These are phyloP conservation scores for Rhyacophila evoluta DNA, from an alignment of 2,888 invertebrate species.

Conservation along the genomic window DNA sequence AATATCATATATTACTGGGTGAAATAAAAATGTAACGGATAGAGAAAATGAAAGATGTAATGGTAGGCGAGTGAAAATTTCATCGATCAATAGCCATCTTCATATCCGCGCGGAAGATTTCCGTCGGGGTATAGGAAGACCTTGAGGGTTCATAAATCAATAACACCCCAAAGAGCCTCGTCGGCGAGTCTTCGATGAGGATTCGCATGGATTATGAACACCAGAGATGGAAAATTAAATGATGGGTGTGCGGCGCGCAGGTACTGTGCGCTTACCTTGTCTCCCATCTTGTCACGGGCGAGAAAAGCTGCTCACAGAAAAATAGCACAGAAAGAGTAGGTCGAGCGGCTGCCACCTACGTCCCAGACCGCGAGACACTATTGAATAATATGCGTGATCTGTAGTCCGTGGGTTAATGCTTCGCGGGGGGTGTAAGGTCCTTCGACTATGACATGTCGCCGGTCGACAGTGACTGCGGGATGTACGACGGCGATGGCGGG, in stretches of 20 bases:
- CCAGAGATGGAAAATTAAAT: not conserved
- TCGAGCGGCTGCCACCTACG: slow-evolving; percentile 55
- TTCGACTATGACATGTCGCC: slow-evolving; percentile 46
- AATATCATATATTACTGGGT: no score
- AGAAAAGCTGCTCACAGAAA: slow-evolving; percentile 2
- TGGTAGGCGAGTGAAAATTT: slow-evolving; percentile 5
- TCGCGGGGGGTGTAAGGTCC: slow-evolving; percentile 55
- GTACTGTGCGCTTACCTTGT: slow-evolving; percentile 47
- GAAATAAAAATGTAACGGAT: no score
- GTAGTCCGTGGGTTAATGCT: slow-evolving; percentile 52
- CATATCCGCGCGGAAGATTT: not conserved
- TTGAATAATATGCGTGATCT: slow-evolving; percentile 59
- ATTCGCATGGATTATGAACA: not conserved
- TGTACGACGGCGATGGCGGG: slow-evolving; percentile 55
- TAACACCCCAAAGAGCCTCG: slow-evolving; percentile 15
- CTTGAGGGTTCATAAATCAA: slow-evolving; percentile 43
- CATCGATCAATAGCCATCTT: not conserved
- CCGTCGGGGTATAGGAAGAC: slow-evolving; percentile 27
- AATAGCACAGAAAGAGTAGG: slow-evolving; percentile 41
- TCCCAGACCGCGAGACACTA: slow-evolving; percentile 43
- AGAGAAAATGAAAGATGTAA: not conserved
- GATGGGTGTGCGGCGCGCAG: not conserved
- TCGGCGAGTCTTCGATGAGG: not conserved
- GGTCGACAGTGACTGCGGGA: slow-evolving; percentile 56
- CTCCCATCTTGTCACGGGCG: slow-evolving; percentile 45